These are phyloP conservation scores for Lytechinus pictus DNA, from an alignment of 35 echinoderm and acorn worm species.

Conservation along the genomic window DNA sequence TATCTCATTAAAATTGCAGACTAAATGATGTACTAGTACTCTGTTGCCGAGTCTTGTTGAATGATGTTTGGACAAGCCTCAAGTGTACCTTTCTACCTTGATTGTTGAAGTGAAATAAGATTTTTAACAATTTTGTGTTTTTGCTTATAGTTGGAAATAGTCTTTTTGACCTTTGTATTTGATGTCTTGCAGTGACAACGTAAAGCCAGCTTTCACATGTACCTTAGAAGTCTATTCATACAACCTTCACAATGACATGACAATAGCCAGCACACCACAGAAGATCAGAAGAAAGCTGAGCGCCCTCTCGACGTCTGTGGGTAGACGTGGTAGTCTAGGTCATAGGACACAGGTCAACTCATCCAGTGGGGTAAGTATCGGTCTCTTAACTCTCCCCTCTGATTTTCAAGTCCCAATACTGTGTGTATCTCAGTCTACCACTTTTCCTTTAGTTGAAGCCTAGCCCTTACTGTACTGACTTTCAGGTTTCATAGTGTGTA, in stretches of 20 bases:
- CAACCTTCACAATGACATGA: slow-evolving; percentile 99
- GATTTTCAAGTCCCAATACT: too few relatives aligned
- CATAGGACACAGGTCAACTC: slow-evolving; percentile 67
- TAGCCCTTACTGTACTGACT: too few relatives aligned
- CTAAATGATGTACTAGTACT: too few relatives aligned
- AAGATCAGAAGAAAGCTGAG: slow-evolving; percentile 87
- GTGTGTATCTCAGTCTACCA: too few relatives aligned
- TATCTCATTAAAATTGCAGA: too few relatives aligned
- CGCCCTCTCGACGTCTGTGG: slow-evolving; percentile 79
- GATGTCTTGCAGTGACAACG: slow-evolving; percentile 82
- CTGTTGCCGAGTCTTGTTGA: not conserved
- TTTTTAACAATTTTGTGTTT: not conserved
- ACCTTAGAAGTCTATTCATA: slow-evolving; percentile 94
- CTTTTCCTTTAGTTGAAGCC: too few relatives aligned
- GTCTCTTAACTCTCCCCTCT: too few relatives aligned
- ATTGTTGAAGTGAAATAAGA: not conserved
- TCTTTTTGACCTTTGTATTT: not conserved
- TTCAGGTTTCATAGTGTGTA: too few relatives aligned
- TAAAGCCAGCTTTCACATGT: slow-evolving; percentile 82
- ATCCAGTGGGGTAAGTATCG: slow-evolving; percentile 46
- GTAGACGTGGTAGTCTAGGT: slow-evolving; percentile 59
- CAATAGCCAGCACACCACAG: slow-evolving; percentile 97
- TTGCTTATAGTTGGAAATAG: too few relatives aligned
- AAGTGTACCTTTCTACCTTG: not conserved
- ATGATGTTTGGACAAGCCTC: not conserved